Evolutionary conservation across 2,113 vertebrate genomes (phyloP).

Genomic region (Leptobrachium ailaonicum): DNA sequence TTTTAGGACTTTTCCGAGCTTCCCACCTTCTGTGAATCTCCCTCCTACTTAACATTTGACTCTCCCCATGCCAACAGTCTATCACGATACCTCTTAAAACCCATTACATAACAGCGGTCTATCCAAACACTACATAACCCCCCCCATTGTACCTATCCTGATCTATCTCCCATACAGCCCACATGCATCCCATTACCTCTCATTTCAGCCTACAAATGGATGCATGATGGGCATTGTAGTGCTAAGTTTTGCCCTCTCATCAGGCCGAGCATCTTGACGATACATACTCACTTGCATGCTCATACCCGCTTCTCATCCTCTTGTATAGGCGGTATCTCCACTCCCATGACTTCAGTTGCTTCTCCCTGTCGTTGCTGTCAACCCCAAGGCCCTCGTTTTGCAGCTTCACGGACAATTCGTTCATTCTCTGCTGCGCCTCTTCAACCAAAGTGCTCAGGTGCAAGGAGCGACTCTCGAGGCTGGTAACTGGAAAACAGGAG

Average conservation of each 20-base stretch:
- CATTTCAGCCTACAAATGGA: no score
- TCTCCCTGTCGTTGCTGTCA: slow-evolving; percentile 83
- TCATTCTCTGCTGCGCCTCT: slow-evolving; percentile 84
- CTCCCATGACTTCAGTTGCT: slow-evolving; percentile 88
- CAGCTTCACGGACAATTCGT: slow-evolving; percentile 76
- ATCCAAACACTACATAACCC: no score
- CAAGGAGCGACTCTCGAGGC: slow-evolving; percentile 76
- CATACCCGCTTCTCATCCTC: slow-evolving; percentile 87
- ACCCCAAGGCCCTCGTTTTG: slow-evolving; percentile 73
- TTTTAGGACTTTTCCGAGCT: no score
- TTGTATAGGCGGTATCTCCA: slow-evolving; percentile 89
- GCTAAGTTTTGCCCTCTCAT: neutral
- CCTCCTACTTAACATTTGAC: no score
- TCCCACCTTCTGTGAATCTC: no score
- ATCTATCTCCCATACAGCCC: no score
- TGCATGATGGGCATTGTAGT: no score
- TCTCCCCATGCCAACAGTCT: no score
- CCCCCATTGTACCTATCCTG: no score
- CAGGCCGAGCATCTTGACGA: neutral
- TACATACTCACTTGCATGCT: slow-evolving; percentile 84
- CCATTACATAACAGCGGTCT: no score
- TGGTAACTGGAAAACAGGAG: slow-evolving; percentile 69
- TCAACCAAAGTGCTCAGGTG: slow-evolving; percentile 79
- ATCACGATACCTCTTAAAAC: no score
- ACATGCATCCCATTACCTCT: no score